These are phyloP conservation scores for Trichomycterus rosablanca DNA, from an alignment of 2,113 vertebrate genomes.

Conservation along the genomic window DNA sequence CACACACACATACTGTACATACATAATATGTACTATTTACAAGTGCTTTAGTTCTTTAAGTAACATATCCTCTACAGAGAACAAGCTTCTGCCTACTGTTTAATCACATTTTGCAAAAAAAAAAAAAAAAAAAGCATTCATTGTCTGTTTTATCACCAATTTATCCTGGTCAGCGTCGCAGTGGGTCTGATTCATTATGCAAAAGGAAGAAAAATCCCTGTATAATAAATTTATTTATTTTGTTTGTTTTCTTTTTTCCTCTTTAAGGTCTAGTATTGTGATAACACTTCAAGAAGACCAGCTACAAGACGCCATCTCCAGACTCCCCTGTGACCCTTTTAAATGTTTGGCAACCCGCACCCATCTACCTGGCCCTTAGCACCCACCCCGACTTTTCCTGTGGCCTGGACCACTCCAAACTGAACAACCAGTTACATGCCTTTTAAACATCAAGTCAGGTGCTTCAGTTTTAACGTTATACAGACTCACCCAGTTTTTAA, in stretches of 20 bases:
- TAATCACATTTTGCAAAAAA: no score
- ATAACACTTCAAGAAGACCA: constrained; percentile 71
- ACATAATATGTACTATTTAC: no score
- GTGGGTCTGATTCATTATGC: no score
- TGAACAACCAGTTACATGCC: no score
- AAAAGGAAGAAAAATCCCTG: no score
- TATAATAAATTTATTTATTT: background rate
- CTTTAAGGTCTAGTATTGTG: constrained; percentile 72
- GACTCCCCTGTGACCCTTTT: constrained; percentile 80
- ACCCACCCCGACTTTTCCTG: constrained; percentile 1
- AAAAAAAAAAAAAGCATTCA: no score
- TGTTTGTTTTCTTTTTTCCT: constrained; percentile 15
- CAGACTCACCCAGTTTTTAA: constrained; percentile 16
- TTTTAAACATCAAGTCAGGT: constrained; percentile 20
- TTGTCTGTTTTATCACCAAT: no score
- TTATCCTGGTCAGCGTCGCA: no score
- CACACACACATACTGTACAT: no score
- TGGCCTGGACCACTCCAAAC: background rate
- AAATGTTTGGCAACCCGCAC: constrained; percentile 78
- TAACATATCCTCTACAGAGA: no score
- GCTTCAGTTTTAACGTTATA: background rate
- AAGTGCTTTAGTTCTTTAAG: no score
- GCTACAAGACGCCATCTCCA: constrained; percentile 64
- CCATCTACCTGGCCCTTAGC: constrained; percentile 71
- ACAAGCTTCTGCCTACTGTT: no score